Evolutionary conservation across 2,113 vertebrate genomes (phyloP).

Genomic region (Pardalotus punctatus): DNA sequence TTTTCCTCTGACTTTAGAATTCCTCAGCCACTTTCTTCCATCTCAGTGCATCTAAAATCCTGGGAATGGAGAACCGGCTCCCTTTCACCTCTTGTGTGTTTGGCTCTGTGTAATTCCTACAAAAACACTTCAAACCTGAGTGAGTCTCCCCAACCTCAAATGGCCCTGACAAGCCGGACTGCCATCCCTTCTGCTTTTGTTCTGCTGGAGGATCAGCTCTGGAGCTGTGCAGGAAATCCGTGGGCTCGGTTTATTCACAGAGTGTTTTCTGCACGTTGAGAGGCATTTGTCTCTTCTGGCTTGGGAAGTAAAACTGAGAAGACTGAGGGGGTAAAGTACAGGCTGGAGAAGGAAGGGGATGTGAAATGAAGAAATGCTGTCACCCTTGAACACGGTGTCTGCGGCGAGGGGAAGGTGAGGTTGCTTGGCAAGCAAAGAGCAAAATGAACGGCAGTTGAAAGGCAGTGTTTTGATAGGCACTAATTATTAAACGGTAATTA

Average conservation of each 20-base stretch:
- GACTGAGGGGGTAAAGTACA: background rate
- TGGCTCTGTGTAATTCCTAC: background rate
- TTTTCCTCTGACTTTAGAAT: background rate
- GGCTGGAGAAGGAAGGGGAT: background rate
- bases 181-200: background rate
- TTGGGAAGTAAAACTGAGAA: background rate
- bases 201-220: background rate
- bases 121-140: background rate
- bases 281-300: background rate
- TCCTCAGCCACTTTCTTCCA: background rate
- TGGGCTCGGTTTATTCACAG: background rate
- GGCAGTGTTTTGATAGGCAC: constrained; percentile 47
- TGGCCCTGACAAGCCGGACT: background rate
- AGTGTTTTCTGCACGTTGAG: background rate
- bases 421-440: constrained; percentile 36
- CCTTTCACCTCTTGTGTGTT: background rate
- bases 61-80: background rate
- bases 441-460: constrained; percentile 37
- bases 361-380: constrained; percentile 34
- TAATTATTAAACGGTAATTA: constrained; percentile 69
- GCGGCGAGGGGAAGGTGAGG: constrained; percentile 29
- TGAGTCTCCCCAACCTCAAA: background rate
- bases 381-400: constrained; percentile 20
- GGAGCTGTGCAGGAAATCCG: background rate
- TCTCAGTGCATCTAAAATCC: background rate